Evolutionary conservation across 1,140 invertebrate genomes (phyloP).

Genomic region (Drosophila varians): DNA sequence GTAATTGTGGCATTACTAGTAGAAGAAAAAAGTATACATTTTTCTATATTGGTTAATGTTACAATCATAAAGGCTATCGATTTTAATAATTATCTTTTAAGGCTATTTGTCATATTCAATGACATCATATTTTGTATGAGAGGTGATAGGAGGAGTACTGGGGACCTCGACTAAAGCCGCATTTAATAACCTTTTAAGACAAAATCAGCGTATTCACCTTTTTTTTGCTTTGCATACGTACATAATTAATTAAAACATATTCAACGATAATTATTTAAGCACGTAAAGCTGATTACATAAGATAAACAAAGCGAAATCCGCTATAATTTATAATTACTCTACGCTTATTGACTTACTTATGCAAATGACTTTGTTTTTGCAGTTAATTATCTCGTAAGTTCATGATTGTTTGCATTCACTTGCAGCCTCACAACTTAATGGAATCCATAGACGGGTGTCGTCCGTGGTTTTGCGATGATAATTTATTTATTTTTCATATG

Average conservation of each 20-base stretch:
- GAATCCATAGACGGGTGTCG: slow-evolving; percentile 6
- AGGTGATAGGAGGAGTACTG: no score
- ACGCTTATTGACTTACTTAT: slow-evolving; percentile 68
- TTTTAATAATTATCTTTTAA: not conserved
- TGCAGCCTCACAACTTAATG: slow-evolving; percentile 20
- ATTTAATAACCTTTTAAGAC: no score
- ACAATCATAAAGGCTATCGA: not conserved
- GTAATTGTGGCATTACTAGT: not conserved
- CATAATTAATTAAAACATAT: slow-evolving; percentile 56
- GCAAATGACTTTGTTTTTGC: slow-evolving; percentile 57
- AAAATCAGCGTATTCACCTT: no score
- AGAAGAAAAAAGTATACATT: not conserved
- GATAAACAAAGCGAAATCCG: slow-evolving; percentile 56
- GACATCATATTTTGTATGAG: no score
- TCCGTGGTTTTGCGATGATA: slow-evolving; percentile 1
- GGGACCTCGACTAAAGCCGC: no score
- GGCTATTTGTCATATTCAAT: no score
- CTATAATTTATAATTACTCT: slow-evolving; percentile 68
- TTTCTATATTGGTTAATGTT: not conserved
- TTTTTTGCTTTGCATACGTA: slow-evolving; percentile 4
- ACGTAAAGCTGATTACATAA: slow-evolving; percentile 57
- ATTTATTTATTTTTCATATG: slow-evolving; percentile 36
- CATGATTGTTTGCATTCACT: slow-evolving; percentile 50
- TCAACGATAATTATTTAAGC: slow-evolving; percentile 60
- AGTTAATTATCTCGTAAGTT: slow-evolving; percentile 64